Percentiles rank a stretch among this genome's conserved stretches.
phyloP scores from a whole-genome alignment of 2,797 vertebrate genomes.

The Gallinago solitaria region DNA sequence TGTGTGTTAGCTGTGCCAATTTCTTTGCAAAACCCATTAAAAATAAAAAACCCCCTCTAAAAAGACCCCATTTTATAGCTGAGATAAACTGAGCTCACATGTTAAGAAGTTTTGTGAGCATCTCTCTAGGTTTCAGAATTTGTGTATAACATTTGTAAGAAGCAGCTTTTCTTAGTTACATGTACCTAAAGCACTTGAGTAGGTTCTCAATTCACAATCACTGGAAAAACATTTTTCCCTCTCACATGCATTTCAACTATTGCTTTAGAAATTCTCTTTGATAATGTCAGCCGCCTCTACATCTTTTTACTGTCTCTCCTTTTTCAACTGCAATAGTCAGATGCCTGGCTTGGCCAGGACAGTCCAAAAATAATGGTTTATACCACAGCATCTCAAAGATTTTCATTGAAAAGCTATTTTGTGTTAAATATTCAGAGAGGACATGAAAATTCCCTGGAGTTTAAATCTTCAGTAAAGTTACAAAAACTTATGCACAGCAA shows the following conservation, averaged over 20 bases:
- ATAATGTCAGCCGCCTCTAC: background rate
- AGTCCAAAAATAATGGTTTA: background rate
- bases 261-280: background rate
- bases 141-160: background rate
- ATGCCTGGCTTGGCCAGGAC: background rate
- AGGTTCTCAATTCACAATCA: background rate
- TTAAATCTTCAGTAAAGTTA: background rate
- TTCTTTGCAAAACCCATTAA: background rate
- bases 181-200: background rate
- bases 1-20: background rate
- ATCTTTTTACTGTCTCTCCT: background rate
- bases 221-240: background rate
- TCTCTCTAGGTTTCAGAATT: background rate
- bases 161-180: background rate
- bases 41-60: background rate
- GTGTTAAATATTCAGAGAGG: background rate
- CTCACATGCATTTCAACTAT: background rate
- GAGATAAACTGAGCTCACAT: background rate
- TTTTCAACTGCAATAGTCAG: background rate
- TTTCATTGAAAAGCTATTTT: background rate
- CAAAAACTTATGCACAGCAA: background rate
- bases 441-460: background rate
- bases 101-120: background rate
- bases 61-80: background rate
- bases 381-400: background rate